phyloP scores from a whole-genome alignment of 2,113 vertebrate genomes.

The Nothocercus nigrocapillus region DNA sequence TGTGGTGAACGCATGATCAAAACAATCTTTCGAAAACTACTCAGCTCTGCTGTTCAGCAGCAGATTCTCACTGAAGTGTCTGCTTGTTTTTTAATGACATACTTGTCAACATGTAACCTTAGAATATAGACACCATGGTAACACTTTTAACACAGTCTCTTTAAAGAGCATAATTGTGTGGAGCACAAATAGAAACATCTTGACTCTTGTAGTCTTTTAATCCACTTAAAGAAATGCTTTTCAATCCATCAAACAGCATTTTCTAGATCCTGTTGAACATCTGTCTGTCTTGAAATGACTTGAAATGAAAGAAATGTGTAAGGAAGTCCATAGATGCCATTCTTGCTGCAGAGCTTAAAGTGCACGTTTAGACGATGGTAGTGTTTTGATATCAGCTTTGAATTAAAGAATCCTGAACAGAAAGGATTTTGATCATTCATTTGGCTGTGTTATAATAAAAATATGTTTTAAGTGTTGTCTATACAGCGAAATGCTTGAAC shows the following conservation, averaged over 20 bases:
- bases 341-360: not conserved
- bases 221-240: slow-evolving; percentile 69
- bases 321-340: not conserved
- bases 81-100: slow-evolving; percentile 43
- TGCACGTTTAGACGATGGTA: not conserved
- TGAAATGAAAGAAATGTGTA: not conserved
- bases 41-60: not conserved
- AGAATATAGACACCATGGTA: slow-evolving; percentile 59
- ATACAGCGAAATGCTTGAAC: not conserved
- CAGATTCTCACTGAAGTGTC: slow-evolving; percentile 16
- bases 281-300: slow-evolving; percentile 36
- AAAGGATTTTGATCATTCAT: not conserved
- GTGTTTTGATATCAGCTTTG: not conserved
- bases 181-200: slow-evolving; percentile 68
- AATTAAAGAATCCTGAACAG: not conserved
- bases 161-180: slow-evolving; percentile 57
- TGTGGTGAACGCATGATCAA: not conserved
- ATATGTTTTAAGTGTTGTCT: not conserved
- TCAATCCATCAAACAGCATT: slow-evolving; percentile 40
- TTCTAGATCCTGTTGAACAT: slow-evolving; percentile 63
- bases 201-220: slow-evolving; percentile 64
- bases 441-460: not conserved
- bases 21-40: not conserved
- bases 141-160: slow-evolving; percentile 55
- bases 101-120: slow-evolving; percentile 64